Percentiles rank a stretch among this genome's conserved stretches.
Conservation (phyloP, 2,888 invertebrate species). For the Leptogaster cylindrica region DNA sequence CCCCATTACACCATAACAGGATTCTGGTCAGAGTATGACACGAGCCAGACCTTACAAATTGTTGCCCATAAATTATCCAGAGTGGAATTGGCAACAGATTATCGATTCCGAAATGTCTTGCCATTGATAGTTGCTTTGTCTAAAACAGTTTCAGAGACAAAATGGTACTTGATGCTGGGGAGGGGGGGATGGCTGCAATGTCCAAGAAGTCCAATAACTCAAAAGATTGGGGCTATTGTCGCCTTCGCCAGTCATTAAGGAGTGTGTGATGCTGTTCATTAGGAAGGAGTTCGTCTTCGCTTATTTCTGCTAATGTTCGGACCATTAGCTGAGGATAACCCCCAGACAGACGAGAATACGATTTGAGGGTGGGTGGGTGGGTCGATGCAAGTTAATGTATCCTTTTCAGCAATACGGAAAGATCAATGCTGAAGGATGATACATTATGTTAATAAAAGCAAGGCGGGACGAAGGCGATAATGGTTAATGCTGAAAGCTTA, state of each 20-base stretch:
- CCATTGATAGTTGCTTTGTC: not conserved
- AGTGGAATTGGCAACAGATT: slow-evolving; percentile 40
- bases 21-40: slow-evolving; percentile 16
- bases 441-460: slow-evolving; percentile 47
- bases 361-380: not conserved
- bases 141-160: not conserved
- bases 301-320: slow-evolving; percentile 14
- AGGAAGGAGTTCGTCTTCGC: slow-evolving; percentile 17
- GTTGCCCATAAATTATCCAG: slow-evolving; percentile 34
- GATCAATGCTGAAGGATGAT: slow-evolving; percentile 40
- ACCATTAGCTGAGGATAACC: too few relatives aligned
- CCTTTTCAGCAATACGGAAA: slow-evolving; percentile 21
- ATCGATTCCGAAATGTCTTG: slow-evolving; percentile 35
- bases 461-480: slow-evolving; percentile 39
- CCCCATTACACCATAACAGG: slow-evolving; percentile 33
- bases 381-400: not conserved
- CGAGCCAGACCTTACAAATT: slow-evolving; percentile 29
- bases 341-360: not conserved
- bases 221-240: slow-evolving; percentile 28
- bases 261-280: slow-evolving; percentile 24
- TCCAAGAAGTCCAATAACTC: slow-evolving; percentile 27
- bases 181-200: not conserved
- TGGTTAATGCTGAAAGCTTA: slow-evolving; percentile 40
- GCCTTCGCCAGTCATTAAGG: slow-evolving; percentile 34
- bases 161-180: not conserved